Evolutionary conservation across 2,888 invertebrate species (phyloP).

Genomic region (Agrotis exclamationis): DNA sequence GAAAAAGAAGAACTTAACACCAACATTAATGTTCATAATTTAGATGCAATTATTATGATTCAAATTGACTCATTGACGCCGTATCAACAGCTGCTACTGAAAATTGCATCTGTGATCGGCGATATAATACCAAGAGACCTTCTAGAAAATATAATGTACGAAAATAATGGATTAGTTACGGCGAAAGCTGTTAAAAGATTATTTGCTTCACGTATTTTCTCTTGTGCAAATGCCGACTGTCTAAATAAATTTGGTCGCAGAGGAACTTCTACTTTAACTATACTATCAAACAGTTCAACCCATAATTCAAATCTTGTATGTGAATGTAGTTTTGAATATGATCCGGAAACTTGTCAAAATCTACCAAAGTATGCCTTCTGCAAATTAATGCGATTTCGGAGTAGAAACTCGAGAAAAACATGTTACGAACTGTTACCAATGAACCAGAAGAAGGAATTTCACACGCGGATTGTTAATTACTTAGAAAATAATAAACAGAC

Average conservation of each 20-base stretch:
- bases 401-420: slow-evolving; percentile 85
- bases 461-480: slow-evolving; percentile 87
- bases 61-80: slow-evolving; percentile 91
- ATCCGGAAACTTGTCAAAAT: slow-evolving; percentile 75
- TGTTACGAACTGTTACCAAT: slow-evolving; percentile 90
- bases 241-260: slow-evolving; percentile 66
- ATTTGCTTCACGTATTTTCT: slow-evolving; percentile 89
- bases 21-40: slow-evolving; percentile 83
- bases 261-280: slow-evolving; percentile 58
- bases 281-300: slow-evolving; percentile 55
- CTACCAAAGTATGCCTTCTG: slow-evolving; percentile 91
- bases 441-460: slow-evolving; percentile 91
- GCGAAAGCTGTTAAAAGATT: slow-evolving; percentile 90
- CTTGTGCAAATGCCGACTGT: slow-evolving; percentile 85
- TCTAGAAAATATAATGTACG: slow-evolving; percentile 89
- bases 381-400: slow-evolving; percentile 90
- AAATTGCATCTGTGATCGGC: slow-evolving; percentile 92
- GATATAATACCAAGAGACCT: slow-evolving; percentile 88
- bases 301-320: slow-evolving; percentile 72
- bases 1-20: slow-evolving; percentile 80
- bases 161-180: slow-evolving; percentile 86
- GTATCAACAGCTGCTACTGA: slow-evolving; percentile 91
- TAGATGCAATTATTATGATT: slow-evolving; percentile 88
- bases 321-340: slow-evolving; percentile 83
- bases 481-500: slow-evolving; percentile 88